A percentile compares a stretch with the other conserved stretches of the same genome.
These are phyloP conservation scores for Caenorhabditis sulstoni DNA, from an alignment of 2,888 invertebrate genomes.

Conservation along the genomic window DNA sequence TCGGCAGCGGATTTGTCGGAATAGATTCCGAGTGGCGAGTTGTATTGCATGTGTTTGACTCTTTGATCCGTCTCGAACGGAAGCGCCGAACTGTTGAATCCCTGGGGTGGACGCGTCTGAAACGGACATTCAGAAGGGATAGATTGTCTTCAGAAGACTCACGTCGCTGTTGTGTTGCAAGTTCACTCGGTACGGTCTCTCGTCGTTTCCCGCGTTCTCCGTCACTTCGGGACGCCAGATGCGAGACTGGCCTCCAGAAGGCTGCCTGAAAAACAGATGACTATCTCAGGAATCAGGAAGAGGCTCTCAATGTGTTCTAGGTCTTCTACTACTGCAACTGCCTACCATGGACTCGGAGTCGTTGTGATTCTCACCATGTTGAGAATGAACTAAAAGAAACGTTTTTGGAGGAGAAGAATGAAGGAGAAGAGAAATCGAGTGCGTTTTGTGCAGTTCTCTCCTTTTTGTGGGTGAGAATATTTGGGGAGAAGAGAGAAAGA, in stretches of 20 bases:
- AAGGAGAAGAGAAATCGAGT: background rate
- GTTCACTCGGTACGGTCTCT: constrained; percentile 61
- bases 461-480: constrained; percentile 5
- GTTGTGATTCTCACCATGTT: constrained; percentile 68
- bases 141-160: background rate
- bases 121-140: constrained; percentile 4
- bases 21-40: constrained; percentile 69
- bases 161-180: constrained; percentile 66
- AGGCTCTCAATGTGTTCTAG: background rate
- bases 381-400: constrained; percentile 2
- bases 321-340: too few species aligned
- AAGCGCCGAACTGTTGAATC: constrained; percentile 70
- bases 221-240: constrained; percentile 73
- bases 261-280: constrained; percentile 50
- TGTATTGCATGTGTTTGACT: constrained; percentile 71
- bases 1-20: constrained; percentile 74
- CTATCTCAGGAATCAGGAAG: too few species aligned
- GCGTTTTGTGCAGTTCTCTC: constrained; percentile 1
- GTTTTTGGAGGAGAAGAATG: background rate
- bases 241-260: constrained; percentile 57
- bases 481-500: constrained; percentile 7
- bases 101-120: constrained; percentile 65
- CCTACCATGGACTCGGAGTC: constrained; percentile 69
- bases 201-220: constrained; percentile 61
- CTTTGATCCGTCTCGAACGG: constrained; percentile 72